Evolutionary conservation across 2,888 invertebrate species (phyloP), one percentile per base, ranked within the genome.

Genomic region (Plebejus argus): DNA sequence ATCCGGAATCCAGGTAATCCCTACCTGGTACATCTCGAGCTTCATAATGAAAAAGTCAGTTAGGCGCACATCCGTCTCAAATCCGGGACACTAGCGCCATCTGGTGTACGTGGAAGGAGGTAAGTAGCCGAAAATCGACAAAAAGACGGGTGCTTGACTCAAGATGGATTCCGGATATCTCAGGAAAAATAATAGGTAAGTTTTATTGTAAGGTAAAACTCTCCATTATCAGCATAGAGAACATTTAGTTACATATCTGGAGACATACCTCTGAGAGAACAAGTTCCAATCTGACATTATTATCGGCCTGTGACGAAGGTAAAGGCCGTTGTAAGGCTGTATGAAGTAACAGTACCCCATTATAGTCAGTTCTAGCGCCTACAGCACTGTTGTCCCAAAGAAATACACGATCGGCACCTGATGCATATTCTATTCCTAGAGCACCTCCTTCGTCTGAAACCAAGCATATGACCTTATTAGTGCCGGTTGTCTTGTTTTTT

Each of bases 351-450:
- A 99, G 94, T 77, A 98, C 98, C 80, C 98, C 98, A 93, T 98
- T 98, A 90, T 98, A 97, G 90, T 98, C 98, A 78, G 97, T 97
- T 79, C 99, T 96, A 80, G 98, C 96, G 81, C 98, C 98, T 83
- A 98, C 95, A 81, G 96, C 96, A 85, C 95, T 95, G 82, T 96
- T 96, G 94, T 98, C 97, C 92, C 97, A 97, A 85, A 98, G 96
- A 83, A 98, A 95, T 83, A 98, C 96, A 88, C 97, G 96, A 90
- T 98, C 98, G 86, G 97, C 96, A 80, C 96, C 96, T 81, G 96
- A 93, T 88, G 97, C 95, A 88, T 97, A 97, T 86, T 96, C 95
- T 82, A 97, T 96, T 84, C 95, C 96, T 81, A 97, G 93, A 85
- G 95, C 95, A 83, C 95, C 96, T 82, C 95, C 93, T 86, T 95